These are phyloP conservation scores for Standfussiana lucernea DNA, from an alignment of 2,888 invertebrate species.

Conservation along the genomic window DNA sequence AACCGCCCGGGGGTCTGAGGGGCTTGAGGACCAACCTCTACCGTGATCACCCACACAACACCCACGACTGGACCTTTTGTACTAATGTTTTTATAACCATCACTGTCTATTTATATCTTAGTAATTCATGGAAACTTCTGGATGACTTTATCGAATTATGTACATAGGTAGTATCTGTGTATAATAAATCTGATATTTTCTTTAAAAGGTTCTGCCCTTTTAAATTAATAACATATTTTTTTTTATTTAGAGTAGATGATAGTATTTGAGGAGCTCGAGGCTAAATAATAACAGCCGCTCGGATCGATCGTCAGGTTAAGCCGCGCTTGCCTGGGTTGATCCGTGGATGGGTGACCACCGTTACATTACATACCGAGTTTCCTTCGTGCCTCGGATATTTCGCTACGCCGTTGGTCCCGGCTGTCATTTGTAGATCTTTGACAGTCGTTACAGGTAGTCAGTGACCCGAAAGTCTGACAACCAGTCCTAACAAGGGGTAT, in stretches of 20 bases:
- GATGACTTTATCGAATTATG: constrained; percentile 5
- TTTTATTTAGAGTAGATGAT: neutral
- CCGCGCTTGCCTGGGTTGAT: no score
- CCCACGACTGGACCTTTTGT: constrained; percentile 27
- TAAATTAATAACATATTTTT: constrained; percentile 1
- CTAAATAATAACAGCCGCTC: no score
- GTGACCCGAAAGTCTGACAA: no score
- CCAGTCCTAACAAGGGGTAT: no score
- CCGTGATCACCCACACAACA: constrained; percentile 31
- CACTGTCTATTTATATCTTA: constrained; percentile 15
- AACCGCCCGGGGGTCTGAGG: constrained; percentile 30
- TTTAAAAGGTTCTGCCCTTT: neutral
- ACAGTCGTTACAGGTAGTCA: no score
- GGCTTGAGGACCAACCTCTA: constrained; percentile 9
- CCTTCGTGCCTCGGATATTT: no score
- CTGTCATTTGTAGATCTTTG: no score
- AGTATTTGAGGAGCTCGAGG: no score
- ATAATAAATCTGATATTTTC: neutral
- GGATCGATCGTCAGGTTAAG: no score
- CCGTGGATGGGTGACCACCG: no score
- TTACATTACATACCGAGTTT: no score
- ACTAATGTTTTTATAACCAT: constrained; percentile 35
- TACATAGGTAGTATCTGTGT: neutral
- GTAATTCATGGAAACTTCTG: constrained; percentile 12
- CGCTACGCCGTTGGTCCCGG: no score